Percentiles rank a stretch among this genome's conserved stretches.
Conservation (phyloP, 1,140 invertebrate genomes). For the Phymorhynchus buccinoides region DNA sequence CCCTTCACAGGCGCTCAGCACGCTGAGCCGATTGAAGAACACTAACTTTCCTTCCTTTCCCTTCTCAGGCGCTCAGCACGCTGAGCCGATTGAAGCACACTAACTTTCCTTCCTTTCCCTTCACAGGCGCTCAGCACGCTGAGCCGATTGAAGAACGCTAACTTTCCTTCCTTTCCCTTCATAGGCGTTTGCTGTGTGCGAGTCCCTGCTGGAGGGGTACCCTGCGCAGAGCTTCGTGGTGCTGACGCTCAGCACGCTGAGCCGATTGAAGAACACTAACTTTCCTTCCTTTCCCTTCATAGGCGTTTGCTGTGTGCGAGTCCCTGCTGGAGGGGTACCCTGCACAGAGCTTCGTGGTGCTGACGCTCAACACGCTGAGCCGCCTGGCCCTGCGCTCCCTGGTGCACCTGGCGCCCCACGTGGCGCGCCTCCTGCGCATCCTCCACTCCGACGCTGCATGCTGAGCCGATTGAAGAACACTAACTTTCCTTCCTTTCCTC, state of each 20-base stretch:
- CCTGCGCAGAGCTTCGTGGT: constrained; percentile 88
- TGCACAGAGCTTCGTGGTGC: constrained; percentile 85
- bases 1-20: too few relatives aligned
- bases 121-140: too few relatives aligned
- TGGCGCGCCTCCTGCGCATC: constrained; percentile 77
- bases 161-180: constrained; percentile 66
- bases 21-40: too few relatives aligned
- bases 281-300: constrained; percentile 64
- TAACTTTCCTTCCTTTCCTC: too few relatives aligned
- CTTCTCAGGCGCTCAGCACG: too few relatives aligned
- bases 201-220: constrained; percentile 87
- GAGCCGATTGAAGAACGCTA: too few relatives aligned
- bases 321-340: constrained; percentile 90
- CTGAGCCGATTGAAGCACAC: too few relatives aligned
- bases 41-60: too few relatives aligned
- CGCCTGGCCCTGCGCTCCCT: constrained; percentile 90
- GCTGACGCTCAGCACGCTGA: constrained; percentile 89
- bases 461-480: too few relatives aligned
- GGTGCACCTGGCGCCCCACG: constrained; percentile 88
- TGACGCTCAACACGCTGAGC: constrained; percentile 90
- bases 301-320: constrained; percentile 84
- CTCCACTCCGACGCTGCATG: constrained; percentile 79
- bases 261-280: too few relatives aligned
- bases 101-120: too few relatives aligned
- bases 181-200: constrained; percentile 83